These are phyloP conservation scores for Acleris literana DNA, from an alignment of 2,888 invertebrate species.

Conservation along the genomic window DNA sequence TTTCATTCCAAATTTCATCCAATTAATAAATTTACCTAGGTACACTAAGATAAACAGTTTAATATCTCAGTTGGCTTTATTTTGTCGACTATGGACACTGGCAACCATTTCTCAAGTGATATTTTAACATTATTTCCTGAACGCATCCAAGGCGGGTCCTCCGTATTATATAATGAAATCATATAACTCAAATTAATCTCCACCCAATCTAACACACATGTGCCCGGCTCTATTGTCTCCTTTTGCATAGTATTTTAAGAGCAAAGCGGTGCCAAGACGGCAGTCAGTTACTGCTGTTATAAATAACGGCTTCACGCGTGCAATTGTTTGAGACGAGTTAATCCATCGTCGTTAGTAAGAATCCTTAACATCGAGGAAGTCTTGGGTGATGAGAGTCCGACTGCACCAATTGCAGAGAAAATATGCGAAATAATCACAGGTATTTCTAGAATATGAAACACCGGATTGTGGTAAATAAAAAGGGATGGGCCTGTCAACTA, in stretches of 20 bases:
- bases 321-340: constrained; percentile 8
- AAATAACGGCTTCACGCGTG: constrained; percentile 11
- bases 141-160: no score
- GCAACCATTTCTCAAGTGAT: background rate
- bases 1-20: background rate
- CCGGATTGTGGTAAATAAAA: no score
- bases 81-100: background rate
- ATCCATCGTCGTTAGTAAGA: background rate
- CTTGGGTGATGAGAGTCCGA: background rate
- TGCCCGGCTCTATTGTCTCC: constrained; percentile 10
- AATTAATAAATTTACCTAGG: background rate
- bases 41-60: no score
- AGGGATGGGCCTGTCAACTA: no score
- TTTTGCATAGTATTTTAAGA: constrained; percentile 19
- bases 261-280: constrained; percentile 3
- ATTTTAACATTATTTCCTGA: no score
- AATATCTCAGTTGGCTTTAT: no score
- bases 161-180: no score
- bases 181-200: no score
- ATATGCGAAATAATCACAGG: no score
- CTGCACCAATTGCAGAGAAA: background rate
- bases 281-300: constrained; percentile 1
- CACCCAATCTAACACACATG: background rate
- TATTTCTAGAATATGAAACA: no score
- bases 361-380: background rate